Percentiles rank a stretch among this genome's conserved stretches.
phyloP scores from a whole-genome alignment of 2,113 vertebrate species.

The Sapayoa aenigma region DNA sequence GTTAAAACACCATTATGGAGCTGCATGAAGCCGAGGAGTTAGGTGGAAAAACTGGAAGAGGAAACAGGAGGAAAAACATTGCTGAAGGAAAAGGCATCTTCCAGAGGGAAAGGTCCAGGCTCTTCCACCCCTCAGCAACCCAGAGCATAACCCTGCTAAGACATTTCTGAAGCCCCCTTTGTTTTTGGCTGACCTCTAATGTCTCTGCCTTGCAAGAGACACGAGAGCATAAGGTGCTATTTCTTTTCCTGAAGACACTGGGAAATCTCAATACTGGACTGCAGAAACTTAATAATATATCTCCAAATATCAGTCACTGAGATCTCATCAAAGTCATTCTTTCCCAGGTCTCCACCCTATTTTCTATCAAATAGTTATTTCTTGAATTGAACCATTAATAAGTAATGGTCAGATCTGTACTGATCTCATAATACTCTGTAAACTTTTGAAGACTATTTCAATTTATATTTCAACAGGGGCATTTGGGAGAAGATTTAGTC shows the following conservation, averaged over 20 bases:
- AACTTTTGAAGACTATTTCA: slow-evolving; percentile 24
- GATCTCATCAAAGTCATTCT: neutral
- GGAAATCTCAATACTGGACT: neutral
- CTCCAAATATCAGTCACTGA: slow-evolving; percentile 9
- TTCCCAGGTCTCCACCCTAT: neutral
- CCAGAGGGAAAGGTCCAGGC: neutral
- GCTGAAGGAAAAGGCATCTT: neutral
- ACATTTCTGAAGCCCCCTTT: neutral
- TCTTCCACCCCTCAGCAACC: neutral
- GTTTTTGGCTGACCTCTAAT: neutral
- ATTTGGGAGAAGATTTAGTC: neutral
- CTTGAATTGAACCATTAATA: slow-evolving; percentile 53
- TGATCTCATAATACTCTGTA: slow-evolving; percentile 13
- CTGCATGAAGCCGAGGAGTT: neutral
- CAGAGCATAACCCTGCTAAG: neutral
- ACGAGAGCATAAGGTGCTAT: neutral
- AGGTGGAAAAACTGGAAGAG: neutral
- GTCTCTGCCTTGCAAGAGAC: neutral
- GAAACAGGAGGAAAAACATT: neutral
- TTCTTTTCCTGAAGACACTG: neutral
- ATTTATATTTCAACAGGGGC: slow-evolving; percentile 14
- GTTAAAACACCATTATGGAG: neutral
- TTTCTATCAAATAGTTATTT: slow-evolving; percentile 18
- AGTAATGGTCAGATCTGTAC: slow-evolving; percentile 25
- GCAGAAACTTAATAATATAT: slow-evolving; percentile 7